Conservation (phyloP, 2,113 vertebrate genomes). For the Misgurnus mizolepis region DNA sequence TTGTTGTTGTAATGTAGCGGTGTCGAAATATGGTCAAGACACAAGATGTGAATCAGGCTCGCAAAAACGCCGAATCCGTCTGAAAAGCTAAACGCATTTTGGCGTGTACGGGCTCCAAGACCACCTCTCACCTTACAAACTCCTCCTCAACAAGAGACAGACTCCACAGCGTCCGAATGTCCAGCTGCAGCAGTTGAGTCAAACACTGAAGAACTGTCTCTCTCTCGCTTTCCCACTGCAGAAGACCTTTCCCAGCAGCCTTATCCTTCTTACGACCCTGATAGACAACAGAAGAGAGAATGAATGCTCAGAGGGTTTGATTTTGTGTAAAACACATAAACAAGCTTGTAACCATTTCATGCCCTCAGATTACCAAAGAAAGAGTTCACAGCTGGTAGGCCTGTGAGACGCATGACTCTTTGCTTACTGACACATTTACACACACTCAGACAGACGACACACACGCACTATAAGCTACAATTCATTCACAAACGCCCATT, state of each 20-base stretch:
- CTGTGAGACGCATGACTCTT: slow-evolving; percentile 43
- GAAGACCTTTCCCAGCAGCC: slow-evolving; percentile 63
- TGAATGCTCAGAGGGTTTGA: not conserved
- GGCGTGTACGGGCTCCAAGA: not conserved
- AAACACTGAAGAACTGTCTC: slow-evolving; percentile 79
- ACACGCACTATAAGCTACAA: slow-evolving; percentile 59
- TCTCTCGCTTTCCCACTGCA: slow-evolving; percentile 87
- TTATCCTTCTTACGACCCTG: slow-evolving; percentile 84
- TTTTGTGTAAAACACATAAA: not conserved
- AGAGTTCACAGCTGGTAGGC: slow-evolving; percentile 62
- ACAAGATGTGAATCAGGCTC: no score
- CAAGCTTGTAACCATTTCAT: not conserved
- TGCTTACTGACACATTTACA: slow-evolving; percentile 61
- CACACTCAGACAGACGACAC: slow-evolving; percentile 45
- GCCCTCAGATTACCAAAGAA: slow-evolving; percentile 78
- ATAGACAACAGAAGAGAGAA: not conserved
- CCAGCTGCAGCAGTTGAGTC: slow-evolving; percentile 87
- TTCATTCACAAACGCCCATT: slow-evolving; percentile 48
- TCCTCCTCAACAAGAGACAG: slow-evolving; percentile 89
- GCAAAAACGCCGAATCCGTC: no score
- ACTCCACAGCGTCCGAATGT: slow-evolving; percentile 86
- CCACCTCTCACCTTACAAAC: slow-evolving; percentile 80
- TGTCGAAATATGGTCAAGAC: no score
- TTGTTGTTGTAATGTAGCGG: no score
- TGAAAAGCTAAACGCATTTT: no score